Percentiles rank a stretch among this genome's conserved stretches.
Conservation (phyloP, 2,888 invertebrate genomes). For the Pseudolycoriella hygida region DNA sequence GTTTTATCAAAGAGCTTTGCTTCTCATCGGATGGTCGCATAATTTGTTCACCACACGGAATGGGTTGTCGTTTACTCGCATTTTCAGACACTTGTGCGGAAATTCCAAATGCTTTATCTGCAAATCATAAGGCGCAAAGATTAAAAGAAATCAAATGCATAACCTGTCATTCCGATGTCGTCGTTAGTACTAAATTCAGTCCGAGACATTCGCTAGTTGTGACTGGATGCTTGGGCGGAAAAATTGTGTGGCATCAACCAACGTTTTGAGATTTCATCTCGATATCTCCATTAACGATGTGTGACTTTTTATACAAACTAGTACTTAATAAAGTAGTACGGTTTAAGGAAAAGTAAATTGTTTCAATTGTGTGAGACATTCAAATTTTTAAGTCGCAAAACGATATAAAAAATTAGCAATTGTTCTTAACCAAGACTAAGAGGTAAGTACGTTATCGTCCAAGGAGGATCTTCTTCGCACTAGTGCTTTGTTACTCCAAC, state of each 20-base stretch:
- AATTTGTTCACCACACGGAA: constrained; percentile 77
- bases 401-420: no score
- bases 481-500: no score
- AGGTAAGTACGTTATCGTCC: no score
- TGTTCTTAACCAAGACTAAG: no score
- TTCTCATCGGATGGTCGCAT: constrained; percentile 81
- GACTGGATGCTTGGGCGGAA: constrained; percentile 77
- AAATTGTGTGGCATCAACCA: constrained; percentile 82
- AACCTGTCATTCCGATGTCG: constrained; percentile 58
- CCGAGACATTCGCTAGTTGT: constrained; percentile 74
- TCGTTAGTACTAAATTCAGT: constrained; percentile 79
- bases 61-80: constrained; percentile 68
- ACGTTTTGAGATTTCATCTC: constrained; percentile 14
- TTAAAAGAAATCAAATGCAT: constrained; percentile 51
- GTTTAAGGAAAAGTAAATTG: no score
- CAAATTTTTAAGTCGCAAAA: no score
- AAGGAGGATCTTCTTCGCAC: no score
- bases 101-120: constrained; percentile 45
- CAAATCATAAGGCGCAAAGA: constrained; percentile 28
- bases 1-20: constrained; percentile 83
- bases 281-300: no score
- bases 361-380: no score
- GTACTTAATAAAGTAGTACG: no score
- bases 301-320: no score
- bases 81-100: constrained; percentile 65